Evolutionary conservation across 1,140 invertebrate species (phyloP), one percentile per base, ranked within the genome.

Genomic region (Eupristina koningsbergeri): DNA sequence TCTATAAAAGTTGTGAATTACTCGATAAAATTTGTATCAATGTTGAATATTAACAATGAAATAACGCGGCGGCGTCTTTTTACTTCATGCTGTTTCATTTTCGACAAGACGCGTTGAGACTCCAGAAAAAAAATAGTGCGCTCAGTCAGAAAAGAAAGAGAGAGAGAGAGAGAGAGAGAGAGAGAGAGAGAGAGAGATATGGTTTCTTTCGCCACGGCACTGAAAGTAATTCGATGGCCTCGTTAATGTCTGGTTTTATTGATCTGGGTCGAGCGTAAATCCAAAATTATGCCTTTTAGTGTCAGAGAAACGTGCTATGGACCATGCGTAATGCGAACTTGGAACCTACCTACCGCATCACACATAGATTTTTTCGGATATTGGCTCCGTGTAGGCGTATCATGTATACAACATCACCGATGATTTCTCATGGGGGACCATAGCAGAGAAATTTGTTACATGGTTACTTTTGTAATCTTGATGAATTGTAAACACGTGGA

Each of bases 211-310:
- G 88, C 83, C 86, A 90, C 86, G 87, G 87, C 81, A 85, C 85
- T 87, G 83, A 87, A 88, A 88, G 85, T 88, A 87, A 89, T 90
- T 90, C 89, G 86, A 91, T 88, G 88, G 88, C 88, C 89, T 90
- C 90, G 87, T 91, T 91, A 91, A 91, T 87, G 88, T 91, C 89
- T 80, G 78, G 80, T 87, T 91, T 89, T 90, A 90, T 90, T 88
- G 89, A 90, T 90, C 89, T 88, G 87, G 84, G 79, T 81, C 78
- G 79, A 73, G 79, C 73, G 84, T 81, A 81, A 85, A 81, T 81
- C n/a, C 61, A 78, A 73, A 75, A 85, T 85, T 85, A 85, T 67
- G 84, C 69, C 84, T 85, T 81, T 85, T 85, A 85, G 74, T 58
- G 84, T 85, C 84, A 85, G 83, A 29, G 58, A 77, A 77, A 63